Conservation (phyloP, 1,140 invertebrate species). For the Calephelis nemesis region DNA sequence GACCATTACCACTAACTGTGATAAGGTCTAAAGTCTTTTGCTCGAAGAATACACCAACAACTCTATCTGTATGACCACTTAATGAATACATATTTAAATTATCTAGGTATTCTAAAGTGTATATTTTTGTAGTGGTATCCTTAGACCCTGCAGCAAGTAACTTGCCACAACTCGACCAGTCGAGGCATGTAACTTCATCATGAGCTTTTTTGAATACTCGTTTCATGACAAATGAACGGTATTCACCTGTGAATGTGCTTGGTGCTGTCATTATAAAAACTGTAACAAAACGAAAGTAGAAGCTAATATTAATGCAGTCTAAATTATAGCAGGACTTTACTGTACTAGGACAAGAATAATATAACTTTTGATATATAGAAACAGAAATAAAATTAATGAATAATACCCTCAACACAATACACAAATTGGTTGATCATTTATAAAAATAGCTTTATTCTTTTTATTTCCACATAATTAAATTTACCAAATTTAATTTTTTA, state of each 20-base stretch:
- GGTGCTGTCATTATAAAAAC: constrained; percentile 94
- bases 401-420: too few species aligned
- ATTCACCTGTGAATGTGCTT: constrained; percentile 87
- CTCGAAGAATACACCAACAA: constrained; percentile 94
- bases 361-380: too few species aligned
- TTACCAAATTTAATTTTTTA: too few species aligned
- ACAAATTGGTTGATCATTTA: too few species aligned
- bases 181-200: constrained; percentile 90
- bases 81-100: constrained; percentile 88
- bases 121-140: constrained; percentile 91
- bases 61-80: constrained; percentile 89
- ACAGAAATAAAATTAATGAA: too few species aligned
- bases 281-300: constrained; percentile 48
- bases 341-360: background rate
- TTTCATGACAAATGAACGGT: constrained; percentile 93
- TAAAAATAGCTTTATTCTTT: too few species aligned
- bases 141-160: constrained; percentile 91
- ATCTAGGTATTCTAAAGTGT: constrained; percentile 85
- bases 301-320: background rate
- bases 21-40: constrained; percentile 89
- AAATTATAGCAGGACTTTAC: background rate
- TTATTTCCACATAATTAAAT: too few species aligned
- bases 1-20: constrained; percentile 86
- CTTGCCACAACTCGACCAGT: constrained; percentile 96
- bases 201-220: constrained; percentile 88